Percentiles rank a stretch among this genome's conserved stretches.
These are phyloP conservation scores for Unio pictorum DNA, from an alignment of 2,888 invertebrate species.

Conservation along the genomic window DNA sequence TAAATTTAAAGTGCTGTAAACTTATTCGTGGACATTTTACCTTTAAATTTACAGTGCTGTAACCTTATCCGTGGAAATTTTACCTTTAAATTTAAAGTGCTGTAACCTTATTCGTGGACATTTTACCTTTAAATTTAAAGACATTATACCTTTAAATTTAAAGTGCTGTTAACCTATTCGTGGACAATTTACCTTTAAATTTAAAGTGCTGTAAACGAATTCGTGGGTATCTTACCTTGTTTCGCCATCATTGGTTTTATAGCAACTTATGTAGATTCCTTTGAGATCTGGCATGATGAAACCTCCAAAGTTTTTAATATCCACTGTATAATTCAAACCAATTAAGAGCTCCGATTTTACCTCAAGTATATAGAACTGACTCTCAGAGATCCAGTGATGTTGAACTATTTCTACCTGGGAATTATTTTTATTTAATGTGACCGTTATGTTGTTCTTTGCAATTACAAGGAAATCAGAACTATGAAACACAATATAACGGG, in stretches of 20 bases:
- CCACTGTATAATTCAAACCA: constrained; percentile 32
- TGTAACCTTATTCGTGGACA: too few relatives aligned
- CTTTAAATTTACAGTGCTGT: too few relatives aligned
- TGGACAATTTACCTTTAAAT: too few relatives aligned
- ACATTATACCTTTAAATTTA: too few relatives aligned
- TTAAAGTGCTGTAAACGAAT: too few relatives aligned
- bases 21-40: too few relatives aligned
- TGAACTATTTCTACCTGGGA: constrained; percentile 26
- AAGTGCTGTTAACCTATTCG: too few relatives aligned
- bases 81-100: too few relatives aligned
- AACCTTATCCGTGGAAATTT: too few relatives aligned
- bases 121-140: too few relatives aligned
- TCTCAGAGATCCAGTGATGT: constrained; percentile 35
- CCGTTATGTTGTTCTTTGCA: constrained; percentile 16
- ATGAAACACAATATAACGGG: constrained; percentile 53
- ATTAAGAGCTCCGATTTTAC: constrained; percentile 28
- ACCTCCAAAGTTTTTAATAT: constrained; percentile 42
- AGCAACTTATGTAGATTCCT: constrained; percentile 56
- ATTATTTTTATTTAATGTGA: constrained; percentile 11
- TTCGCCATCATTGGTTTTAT: constrained; percentile 30
- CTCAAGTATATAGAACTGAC: constrained; percentile 51
- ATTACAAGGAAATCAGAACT: constrained; percentile 30
- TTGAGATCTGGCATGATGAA: constrained; percentile 42
- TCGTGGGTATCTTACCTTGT: constrained; percentile 28
- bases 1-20: too few relatives aligned